These are phyloP conservation scores for Ceramica pisi DNA, from an alignment of 2,888 invertebrate genomes.

Conservation along the genomic window DNA sequence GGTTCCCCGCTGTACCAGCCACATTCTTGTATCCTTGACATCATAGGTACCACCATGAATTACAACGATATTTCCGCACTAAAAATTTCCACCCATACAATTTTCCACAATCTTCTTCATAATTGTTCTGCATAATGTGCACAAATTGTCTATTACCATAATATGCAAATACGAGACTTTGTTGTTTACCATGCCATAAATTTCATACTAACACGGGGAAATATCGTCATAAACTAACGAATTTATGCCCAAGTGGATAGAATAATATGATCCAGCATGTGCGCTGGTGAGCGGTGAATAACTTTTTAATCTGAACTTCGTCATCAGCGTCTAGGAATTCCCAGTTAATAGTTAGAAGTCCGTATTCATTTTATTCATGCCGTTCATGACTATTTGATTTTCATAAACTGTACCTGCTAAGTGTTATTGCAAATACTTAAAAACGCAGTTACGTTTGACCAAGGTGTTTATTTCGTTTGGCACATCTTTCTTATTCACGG, in stretches of 20 bases:
- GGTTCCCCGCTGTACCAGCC: slow-evolving; percentile 26
- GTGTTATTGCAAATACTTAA: slow-evolving; percentile 29
- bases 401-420: slow-evolving; percentile 13
- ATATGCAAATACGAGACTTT: slow-evolving; percentile 52
- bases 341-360: slow-evolving; percentile 1
- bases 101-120: slow-evolving; percentile 40
- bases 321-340: neutral
- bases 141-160: slow-evolving; percentile 56
- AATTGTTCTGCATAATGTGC: slow-evolving; percentile 43
- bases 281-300: neutral
- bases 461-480: slow-evolving; percentile 18
- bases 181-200: slow-evolving; percentile 46
- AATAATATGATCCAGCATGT: neutral
- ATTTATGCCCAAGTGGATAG: slow-evolving; percentile 29
- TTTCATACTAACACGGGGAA: slow-evolving; percentile 32
- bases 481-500: slow-evolving; percentile 9
- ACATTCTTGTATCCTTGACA: slow-evolving; percentile 23
- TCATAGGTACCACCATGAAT: slow-evolving; percentile 36
- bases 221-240: slow-evolving; percentile 34
- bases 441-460: slow-evolving; percentile 4
- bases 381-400: neutral
- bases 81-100: slow-evolving; percentile 32
- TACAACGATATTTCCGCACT: slow-evolving; percentile 19
- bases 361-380: slow-evolving; percentile 3
- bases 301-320: neutral